phyloP scores from a whole-genome alignment of 53 echinoderm and acorn worm genomes.

The Stichopus horrens region DNA sequence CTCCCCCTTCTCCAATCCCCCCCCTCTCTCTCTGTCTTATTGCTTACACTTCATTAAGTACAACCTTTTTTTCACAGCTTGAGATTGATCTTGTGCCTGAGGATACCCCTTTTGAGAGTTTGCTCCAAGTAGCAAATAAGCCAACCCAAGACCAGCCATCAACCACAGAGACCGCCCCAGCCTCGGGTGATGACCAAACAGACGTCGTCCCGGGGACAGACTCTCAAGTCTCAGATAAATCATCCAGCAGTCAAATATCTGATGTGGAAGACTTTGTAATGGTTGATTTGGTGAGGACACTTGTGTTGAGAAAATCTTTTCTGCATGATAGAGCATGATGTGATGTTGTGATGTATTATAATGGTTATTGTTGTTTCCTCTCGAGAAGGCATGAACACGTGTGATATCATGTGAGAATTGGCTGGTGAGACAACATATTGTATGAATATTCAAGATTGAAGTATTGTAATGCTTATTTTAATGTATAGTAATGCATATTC shows the following conservation, averaged over 20 bases:
- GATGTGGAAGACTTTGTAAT: conserved; percentile 97
- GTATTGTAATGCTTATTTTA: too few relatives aligned
- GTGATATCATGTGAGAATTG: too few relatives aligned
- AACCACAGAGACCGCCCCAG: neutral
- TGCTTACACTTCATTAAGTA: neutral
- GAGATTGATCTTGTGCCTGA: conserved; percentile 44
- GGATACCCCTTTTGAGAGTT: conserved; percentile 46
- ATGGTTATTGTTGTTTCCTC: too few relatives aligned
- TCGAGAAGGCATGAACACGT: too few relatives aligned
- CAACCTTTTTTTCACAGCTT: neutral
- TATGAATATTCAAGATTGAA: too few relatives aligned
- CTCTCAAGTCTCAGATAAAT: conserved; percentile 78
- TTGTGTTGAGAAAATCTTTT: too few relatives aligned
- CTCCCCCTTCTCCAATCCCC: neutral
- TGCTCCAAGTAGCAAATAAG: conserved; percentile 11
- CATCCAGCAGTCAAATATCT: conserved; percentile 70
- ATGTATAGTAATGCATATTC: too few relatives aligned
- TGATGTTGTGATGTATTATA: too few relatives aligned
- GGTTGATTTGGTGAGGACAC: conserved; percentile 79
- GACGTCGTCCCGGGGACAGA: neutral
- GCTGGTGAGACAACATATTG: too few relatives aligned
- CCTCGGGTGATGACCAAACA: neutral
- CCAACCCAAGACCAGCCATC: neutral
- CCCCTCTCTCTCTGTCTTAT: neutral
- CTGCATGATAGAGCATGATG: too few relatives aligned